A percentile compares a stretch with the other conserved stretches of the same genome.
These are phyloP conservation scores for Sepioteuthis lessoniana DNA, from an alignment of 2,888 invertebrate genomes.

Conservation along the genomic window DNA sequence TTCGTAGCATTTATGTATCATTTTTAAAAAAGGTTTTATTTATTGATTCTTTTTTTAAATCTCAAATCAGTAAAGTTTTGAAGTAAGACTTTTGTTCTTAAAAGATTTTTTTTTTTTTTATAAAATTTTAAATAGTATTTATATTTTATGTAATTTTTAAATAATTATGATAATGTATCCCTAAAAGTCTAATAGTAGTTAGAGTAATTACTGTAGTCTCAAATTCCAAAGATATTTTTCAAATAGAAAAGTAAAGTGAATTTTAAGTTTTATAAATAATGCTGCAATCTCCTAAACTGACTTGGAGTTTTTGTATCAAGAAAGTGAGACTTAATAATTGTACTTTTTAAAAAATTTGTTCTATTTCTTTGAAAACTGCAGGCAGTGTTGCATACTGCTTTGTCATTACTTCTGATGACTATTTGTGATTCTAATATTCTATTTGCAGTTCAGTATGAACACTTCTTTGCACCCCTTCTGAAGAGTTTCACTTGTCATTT, in stretches of 20 bases:
- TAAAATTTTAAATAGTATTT: no score
- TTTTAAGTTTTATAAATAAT: background rate
- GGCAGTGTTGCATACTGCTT: background rate
- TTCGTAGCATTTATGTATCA: background rate
- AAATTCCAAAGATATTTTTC: no score
- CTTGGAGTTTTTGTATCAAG: background rate
- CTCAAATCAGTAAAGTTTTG: background rate
- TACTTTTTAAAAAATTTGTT: background rate
- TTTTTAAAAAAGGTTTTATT: background rate
- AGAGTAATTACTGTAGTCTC: no score
- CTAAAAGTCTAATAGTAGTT: no score
- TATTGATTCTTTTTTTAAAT: background rate
- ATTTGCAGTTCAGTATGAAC: background rate
- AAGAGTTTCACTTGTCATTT: slow-evolving; percentile 5
- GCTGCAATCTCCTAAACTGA: background rate
- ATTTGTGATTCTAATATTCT: background rate
- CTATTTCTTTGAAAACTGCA: background rate
- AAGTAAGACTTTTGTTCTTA: background rate
- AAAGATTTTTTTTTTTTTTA: background rate
- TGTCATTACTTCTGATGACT: slow-evolving; percentile 7
- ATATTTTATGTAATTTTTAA: no score
- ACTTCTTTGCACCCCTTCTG: slow-evolving; percentile 5
- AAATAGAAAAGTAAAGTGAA: no score
- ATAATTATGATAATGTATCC: no score
- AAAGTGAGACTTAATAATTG: background rate